Evolutionary conservation across 2,888 invertebrate species (phyloP), one percentile per base, ranked within the genome.

Genomic region (Candidula unifasciata): DNA sequence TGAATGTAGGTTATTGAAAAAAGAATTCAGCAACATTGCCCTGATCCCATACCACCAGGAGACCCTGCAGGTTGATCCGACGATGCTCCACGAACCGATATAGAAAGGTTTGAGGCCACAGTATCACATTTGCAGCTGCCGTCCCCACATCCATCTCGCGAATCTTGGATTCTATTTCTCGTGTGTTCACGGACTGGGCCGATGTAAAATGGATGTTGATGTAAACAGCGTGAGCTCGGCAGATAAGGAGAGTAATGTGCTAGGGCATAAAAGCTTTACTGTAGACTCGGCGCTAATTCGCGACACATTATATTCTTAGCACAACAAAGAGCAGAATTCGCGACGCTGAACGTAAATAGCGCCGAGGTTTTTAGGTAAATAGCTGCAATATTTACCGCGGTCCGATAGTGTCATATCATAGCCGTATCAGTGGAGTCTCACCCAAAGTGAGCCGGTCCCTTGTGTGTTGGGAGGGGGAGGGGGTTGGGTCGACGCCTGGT

Each of bases 241-340:
- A 69, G 80, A 80, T 80, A 80, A 80, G 80, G 24, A 44, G 21
- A 8, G 68, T 24, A 33, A 54, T 54, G 68, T 33, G 2, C 24
- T 6, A 24, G 16, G 35, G 66, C 71, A 80, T 71, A 80, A 71
- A 57, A 69, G 71, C 71, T 54, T 6, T 16, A 33, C 33, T 80
- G 69, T 80, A 71, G 35, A 35, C 57, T 8, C 3, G 8, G 24
- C 33, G 35, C 60, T 71, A 18, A 33, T 30, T 71, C 54, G 52
- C 24, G 80, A 54, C 80, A 80, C 80, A 80, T 57, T 69, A 80
- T 52, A 80, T 71, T 71, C 80, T 69, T 54, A 71, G 54, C 54
- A 80, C 54, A 80, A 80, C 80, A 80, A 80, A 80, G 80, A 30
- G 37, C 54, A 27, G 57, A 33, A 71, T 35, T 33, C 16, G 71